These are phyloP conservation scores for Pogonognathellus flavescens DNA, from an alignment of 1,140 invertebrate species.

Conservation along the genomic window DNA sequence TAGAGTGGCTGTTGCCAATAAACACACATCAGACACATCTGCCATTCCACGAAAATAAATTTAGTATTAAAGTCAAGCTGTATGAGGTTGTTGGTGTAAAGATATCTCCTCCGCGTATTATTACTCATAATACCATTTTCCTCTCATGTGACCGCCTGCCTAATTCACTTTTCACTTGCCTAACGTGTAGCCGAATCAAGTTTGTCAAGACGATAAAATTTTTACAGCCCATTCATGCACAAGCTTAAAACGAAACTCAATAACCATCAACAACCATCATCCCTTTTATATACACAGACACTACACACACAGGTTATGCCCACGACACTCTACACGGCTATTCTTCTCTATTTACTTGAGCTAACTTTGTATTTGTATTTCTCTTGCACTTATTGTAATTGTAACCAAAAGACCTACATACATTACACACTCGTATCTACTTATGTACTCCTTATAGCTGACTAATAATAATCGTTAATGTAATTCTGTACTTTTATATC, in stretches of 20 bases:
- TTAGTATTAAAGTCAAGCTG: not conserved
- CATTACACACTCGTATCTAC: not conserved
- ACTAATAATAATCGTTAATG: not conserved
- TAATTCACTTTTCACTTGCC: conserved; percentile 34
- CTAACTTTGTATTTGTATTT: not conserved
- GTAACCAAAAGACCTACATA: not conserved
- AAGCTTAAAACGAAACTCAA: not conserved
- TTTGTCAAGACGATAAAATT: conserved; percentile 65
- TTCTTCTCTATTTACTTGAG: not conserved
- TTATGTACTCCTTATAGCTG: not conserved
- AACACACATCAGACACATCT: too few species aligned
- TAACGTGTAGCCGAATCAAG: conserved; percentile 59
- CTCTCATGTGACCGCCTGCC: conserved; percentile 7
- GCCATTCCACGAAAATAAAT: too few species aligned
- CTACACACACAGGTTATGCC: not conserved
- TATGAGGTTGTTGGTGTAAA: not conserved
- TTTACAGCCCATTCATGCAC: conserved; percentile 60
- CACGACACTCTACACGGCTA: not conserved
- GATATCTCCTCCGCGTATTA: not conserved
- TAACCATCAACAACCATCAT: not conserved
- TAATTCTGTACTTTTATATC: not conserved
- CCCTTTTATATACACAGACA: not conserved
- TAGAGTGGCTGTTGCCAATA: too few species aligned
- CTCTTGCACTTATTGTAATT: not conserved
- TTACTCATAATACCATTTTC: too few species aligned